Conservation (phyloP, 2,113 vertebrate species). For the Serinus canaria region DNA sequence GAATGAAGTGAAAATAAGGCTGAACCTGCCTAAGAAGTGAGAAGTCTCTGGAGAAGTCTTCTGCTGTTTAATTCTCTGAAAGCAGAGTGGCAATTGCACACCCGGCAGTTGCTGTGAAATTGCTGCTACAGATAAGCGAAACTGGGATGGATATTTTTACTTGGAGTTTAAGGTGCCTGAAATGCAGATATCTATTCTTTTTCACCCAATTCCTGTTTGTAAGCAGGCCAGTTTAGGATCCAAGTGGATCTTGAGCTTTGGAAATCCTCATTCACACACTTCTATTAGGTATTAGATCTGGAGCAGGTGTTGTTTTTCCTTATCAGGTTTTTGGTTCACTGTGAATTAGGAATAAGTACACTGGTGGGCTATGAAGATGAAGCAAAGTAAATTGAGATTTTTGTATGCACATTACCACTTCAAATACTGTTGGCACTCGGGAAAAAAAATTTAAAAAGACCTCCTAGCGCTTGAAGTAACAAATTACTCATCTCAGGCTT, state of each 20-base stretch:
- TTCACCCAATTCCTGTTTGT: background rate
- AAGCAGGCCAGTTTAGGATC: background rate
- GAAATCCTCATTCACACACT: background rate
- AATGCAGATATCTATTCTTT: background rate
- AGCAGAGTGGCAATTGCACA: conserved; percentile 6
- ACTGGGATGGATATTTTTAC: background rate
- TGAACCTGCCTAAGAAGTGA: background rate
- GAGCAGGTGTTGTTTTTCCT: background rate
- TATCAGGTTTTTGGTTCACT: background rate
- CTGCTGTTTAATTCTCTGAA: conserved; percentile 17
- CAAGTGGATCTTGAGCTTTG: background rate
- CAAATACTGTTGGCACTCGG: background rate
- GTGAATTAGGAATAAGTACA: background rate
- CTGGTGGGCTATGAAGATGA: background rate
- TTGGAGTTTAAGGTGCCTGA: background rate
- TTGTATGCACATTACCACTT: background rate
- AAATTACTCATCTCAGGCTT: background rate
- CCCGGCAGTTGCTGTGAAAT: conserved; percentile 2
- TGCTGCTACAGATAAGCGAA: background rate
- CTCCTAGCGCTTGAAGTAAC: background rate
- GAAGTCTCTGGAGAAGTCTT: conserved; percentile 30
- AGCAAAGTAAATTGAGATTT: conserved; percentile 15
- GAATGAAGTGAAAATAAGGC: conserved; percentile 16
- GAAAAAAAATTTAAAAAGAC: background rate
- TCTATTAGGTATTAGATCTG: background rate